Percentiles rank a stretch among this genome's conserved stretches.
Conservation (phyloP, 2,888 invertebrate species). For the Nematopogon swammerdamellus region DNA sequence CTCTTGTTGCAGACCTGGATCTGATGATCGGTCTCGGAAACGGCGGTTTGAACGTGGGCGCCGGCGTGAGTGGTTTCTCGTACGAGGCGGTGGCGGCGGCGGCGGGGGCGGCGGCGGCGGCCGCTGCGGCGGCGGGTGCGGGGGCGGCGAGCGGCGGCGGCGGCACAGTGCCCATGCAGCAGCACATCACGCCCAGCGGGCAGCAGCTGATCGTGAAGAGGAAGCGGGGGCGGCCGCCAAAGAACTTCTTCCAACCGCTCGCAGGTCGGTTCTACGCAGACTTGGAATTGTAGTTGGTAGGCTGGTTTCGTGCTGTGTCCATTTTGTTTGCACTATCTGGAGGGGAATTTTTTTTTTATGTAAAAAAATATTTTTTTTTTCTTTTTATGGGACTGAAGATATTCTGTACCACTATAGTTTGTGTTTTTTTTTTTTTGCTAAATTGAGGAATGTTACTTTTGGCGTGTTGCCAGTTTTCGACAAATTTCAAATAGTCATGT, state of each 20-base stretch:
- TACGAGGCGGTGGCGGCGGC: too few species aligned
- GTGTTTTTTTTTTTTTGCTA: too few species aligned
- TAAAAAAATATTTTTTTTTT: too few species aligned
- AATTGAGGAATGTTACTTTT: too few species aligned
- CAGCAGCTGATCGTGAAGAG: slow-evolving; percentile 41
- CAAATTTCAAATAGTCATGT: too few species aligned
- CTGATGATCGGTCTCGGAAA: neutral
- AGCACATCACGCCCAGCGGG: slow-evolving; percentile 20
- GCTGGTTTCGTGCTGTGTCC: slow-evolving; percentile 4
- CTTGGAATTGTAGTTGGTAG: neutral
- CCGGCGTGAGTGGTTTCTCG: too few species aligned
- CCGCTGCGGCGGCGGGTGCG: slow-evolving; percentile 22
- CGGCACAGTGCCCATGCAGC: slow-evolving; percentile 13
- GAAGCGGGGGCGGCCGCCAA: slow-evolving; percentile 43
- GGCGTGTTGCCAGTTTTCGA: too few species aligned
- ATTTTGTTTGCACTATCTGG: neutral
- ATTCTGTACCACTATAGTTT: too few species aligned
- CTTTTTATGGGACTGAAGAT: too few species aligned
- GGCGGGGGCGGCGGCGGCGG: neutral
- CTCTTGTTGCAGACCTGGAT: neutral
- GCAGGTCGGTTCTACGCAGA: slow-evolving; percentile 20
- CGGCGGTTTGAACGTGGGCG: too few species aligned
- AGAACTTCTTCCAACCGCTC: slow-evolving; percentile 40
- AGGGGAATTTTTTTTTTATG: slow-evolving; percentile 2
- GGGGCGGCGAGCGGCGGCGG: slow-evolving; percentile 15